Evolutionary conservation across 2,113 vertebrate genomes (phyloP).

Genomic region (Callionymus lyra): DNA sequence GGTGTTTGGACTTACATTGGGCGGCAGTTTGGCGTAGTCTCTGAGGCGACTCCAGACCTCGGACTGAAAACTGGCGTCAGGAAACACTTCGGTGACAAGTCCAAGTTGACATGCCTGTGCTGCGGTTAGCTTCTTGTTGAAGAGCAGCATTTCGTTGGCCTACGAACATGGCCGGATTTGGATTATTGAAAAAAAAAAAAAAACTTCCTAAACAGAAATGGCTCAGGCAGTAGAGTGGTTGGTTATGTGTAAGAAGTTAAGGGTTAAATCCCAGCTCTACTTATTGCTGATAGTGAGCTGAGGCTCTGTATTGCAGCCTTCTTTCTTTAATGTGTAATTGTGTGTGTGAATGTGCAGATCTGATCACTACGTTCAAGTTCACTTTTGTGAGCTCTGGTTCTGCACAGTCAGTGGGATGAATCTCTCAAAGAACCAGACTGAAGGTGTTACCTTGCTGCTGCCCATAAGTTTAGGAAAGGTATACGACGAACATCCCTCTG

Average conservation of each 20-base stretch:
- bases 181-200: no score
- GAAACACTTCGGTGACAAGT: conserved; percentile 86
- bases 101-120: conserved; percentile 74
- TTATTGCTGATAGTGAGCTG: no score
- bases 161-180: conserved; percentile 38
- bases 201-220: no score
- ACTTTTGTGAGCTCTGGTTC: no score
- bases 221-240: no score
- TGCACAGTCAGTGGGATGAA: no score
- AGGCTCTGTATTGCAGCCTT: no score
- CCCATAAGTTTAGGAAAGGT: conserved; percentile 53
- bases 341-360: not conserved
- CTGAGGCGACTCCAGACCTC: conserved; percentile 81
- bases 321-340: not conserved
- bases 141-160: conserved; percentile 85
- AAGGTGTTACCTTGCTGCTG: conserved; percentile 25
- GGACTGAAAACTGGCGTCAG: conserved; percentile 75
- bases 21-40: conserved; percentile 73
- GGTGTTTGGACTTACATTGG: conserved; percentile 60
- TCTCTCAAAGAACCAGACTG: no score
- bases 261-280: no score
- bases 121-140: conserved; percentile 86
- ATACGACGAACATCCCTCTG: conserved; percentile 57
- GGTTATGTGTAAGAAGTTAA: no score
- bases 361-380: no score